phyloP scores from a whole-genome alignment of 2,797 vertebrate genomes.

The Meriones psammophilus region DNA sequence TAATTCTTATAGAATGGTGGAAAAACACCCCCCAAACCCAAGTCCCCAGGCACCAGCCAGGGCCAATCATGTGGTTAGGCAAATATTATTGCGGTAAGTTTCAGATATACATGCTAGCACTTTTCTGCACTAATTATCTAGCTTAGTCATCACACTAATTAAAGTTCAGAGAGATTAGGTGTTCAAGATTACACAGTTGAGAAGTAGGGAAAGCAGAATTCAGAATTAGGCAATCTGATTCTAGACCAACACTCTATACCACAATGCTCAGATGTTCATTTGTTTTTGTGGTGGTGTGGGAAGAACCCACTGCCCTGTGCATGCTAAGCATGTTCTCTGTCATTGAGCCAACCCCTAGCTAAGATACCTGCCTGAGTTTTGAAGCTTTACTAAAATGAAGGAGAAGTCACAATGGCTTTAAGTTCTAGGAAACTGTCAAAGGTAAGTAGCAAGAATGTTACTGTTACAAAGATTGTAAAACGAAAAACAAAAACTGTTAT shows the following conservation, averaged over 20 bases:
- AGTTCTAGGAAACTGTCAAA: slow-evolving; percentile 40
- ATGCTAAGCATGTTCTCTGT: not conserved
- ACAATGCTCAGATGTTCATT: not conserved
- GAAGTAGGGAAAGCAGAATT: not conserved
- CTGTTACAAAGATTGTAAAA: not conserved
- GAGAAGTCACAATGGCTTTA: not conserved
- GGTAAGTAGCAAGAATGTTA: slow-evolving; percentile 3
- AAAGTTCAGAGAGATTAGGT: not conserved
- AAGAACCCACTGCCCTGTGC: not conserved
- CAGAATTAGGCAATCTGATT: slow-evolving; percentile 55
- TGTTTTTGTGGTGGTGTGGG: not conserved
- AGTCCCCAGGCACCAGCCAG: not conserved
- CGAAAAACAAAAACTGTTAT: not conserved
- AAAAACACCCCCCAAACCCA: not conserved
- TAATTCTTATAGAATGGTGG: not conserved
- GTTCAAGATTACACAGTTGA: slow-evolving; percentile 12
- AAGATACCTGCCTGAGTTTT: not conserved
- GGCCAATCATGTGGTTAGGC: not conserved
- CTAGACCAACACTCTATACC: not conserved
- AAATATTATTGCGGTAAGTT: not conserved
- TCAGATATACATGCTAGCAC: not conserved
- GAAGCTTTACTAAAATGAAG: slow-evolving; percentile 42
- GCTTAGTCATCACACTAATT: slow-evolving; percentile 24
- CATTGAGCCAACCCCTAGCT: not conserved
- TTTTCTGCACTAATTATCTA: slow-evolving; percentile 14